Evolutionary conservation across 2,888 invertebrate genomes (phyloP), one percentile per base, ranked within the genome.

Genomic region (Dryocosmus kuriphilus): DNA sequence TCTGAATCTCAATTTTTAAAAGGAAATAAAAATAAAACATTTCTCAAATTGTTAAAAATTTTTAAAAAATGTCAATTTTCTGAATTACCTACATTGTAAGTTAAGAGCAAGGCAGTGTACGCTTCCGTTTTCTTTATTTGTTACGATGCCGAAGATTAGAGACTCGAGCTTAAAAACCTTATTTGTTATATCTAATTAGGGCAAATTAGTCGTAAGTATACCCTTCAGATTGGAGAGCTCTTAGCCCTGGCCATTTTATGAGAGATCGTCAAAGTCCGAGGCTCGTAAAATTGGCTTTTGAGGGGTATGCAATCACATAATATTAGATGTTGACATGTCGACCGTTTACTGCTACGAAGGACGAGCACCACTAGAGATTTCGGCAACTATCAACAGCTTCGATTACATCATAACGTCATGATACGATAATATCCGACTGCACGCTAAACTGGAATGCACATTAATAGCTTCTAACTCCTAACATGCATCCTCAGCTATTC

Each of bases 291-390:
- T 67, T 46, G 41, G 41, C 22, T 16, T 67, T 67, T 46, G 16
- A 67, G 24, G 24, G 67, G 16, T 67, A 19, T 67, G 41, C 41
- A 67, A 67, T 67, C 46, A 67, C 24, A 67, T 46, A 63, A 27
- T 6, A 60, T 60, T 60, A 60, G 60, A 60, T 63, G 32, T 63
- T 63, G 63, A 35, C 35, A 63, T 63, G 63, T 38, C 35, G 32
- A 38, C 22, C 35, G 38, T 63, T n/a, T 62, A 62, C 46, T 46
- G 46, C 19, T 27, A 11, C 19, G 27, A 67, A 67, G 67, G 19
- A 67, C 46, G 27, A 46, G 24, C 41, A 65, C 67, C 46, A 71
- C 46, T 71, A 46, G 46, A 71, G 46, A 32, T 71, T 71, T 51
- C 51, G 27, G 51, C 51, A 51, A 30, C 30, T 71, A 14, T 71